These are phyloP conservation scores for Rallus crepitans DNA, from an alignment of 2,797 vertebrate species.

Conservation along the genomic window DNA sequence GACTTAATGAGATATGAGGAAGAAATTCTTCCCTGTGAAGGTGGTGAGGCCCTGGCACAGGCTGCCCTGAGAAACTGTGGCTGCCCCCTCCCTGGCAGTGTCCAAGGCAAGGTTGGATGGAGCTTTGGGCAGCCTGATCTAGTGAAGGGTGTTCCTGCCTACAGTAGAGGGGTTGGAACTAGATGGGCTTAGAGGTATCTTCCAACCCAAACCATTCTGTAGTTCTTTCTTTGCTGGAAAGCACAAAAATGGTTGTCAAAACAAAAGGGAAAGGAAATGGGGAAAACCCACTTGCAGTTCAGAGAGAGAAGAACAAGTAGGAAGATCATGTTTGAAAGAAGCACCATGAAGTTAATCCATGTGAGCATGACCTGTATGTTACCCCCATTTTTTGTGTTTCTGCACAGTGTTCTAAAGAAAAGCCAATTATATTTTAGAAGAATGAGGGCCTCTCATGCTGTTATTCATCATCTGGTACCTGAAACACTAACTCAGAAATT, in stretches of 20 bases:
- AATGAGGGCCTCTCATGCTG: constrained; percentile 45
- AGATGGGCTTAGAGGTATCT: too few relatives aligned
- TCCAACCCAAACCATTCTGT: too few relatives aligned
- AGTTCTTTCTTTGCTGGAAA: background rate
- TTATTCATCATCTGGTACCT: constrained; percentile 48
- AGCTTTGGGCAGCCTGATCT: too few relatives aligned
- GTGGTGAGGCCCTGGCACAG: too few relatives aligned
- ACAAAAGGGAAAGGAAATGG: background rate
- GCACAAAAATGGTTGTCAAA: background rate
- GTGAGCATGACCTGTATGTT: constrained; percentile 27
- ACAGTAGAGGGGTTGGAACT: too few relatives aligned
- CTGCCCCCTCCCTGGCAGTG: too few relatives aligned
- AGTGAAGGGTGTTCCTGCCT: too few relatives aligned
- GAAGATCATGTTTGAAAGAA: background rate
- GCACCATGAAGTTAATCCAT: background rate
- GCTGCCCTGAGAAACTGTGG: too few relatives aligned
- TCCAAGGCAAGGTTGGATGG: too few relatives aligned
- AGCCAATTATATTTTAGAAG: constrained; percentile 49
- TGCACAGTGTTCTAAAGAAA: background rate
- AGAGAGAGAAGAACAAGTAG: background rate
- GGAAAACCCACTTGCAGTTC: background rate
- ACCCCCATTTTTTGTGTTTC: constrained; percentile 5
- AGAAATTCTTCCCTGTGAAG: too few relatives aligned
- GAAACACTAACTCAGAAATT: constrained; percentile 10
- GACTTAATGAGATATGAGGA: too few relatives aligned